A percentile compares a stretch with the other conserved stretches of the same genome.
Conservation (phyloP, 92 coral and sea anemone species). For the Paragorgia papillata region DNA sequence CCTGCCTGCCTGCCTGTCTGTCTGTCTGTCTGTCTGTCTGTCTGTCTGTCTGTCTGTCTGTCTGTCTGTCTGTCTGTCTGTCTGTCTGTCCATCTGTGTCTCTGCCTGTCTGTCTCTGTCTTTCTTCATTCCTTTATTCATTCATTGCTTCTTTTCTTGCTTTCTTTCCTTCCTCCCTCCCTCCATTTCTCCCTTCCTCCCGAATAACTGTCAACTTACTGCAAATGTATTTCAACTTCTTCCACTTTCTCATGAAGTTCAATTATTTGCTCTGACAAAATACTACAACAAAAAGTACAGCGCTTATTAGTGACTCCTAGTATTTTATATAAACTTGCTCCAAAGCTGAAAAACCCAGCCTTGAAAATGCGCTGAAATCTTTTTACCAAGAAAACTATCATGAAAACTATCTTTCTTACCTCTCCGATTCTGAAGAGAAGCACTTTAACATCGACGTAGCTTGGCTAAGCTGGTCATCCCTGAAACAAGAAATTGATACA, state of each 20-base stretch:
- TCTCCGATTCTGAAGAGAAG: conserved; percentile 76
- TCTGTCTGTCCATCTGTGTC: not conserved
- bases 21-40: not conserved
- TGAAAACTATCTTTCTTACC: conserved; percentile 58
- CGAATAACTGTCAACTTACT: conserved; percentile 59
- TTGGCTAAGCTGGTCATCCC: conserved; percentile 82
- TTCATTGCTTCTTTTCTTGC: too few relatives aligned
- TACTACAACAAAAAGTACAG: conserved; percentile 48
- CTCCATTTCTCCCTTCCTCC: not conserved
- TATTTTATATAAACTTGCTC: not conserved
- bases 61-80: not conserved
- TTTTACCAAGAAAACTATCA: too few relatives aligned
- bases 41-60: not conserved
- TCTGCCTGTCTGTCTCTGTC: not conserved
- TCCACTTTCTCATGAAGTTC: conserved; percentile 83
- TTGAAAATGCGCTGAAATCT: too few relatives aligned
- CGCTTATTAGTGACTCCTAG: not conserved
- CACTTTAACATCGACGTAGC: conserved; percentile 86
- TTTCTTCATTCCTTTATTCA: not conserved
- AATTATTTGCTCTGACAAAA: conserved; percentile 83
- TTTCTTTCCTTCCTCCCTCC: too few relatives aligned
- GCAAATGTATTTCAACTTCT: conserved; percentile 68
- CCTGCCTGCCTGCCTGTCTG: not conserved
- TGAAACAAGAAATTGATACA: conserved; percentile 20
- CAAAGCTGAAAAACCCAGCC: too few relatives aligned